Evolutionary conservation across 2,797 vertebrate genomes (phyloP).

Genomic region (Synaphobranchus kaupii): DNA sequence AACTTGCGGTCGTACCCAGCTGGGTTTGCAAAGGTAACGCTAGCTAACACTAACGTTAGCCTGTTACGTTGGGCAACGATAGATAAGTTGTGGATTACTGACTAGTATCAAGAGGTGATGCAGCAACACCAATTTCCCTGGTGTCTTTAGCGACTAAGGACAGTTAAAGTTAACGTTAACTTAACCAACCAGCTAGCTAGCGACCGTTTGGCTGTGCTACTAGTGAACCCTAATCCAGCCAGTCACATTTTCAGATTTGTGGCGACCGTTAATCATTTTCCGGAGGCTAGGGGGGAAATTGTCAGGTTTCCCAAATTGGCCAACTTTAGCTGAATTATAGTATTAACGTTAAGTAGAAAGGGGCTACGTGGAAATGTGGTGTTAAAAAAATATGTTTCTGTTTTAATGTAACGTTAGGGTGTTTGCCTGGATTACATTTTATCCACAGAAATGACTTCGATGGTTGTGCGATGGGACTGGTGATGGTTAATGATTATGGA

Average conservation of each 20-base stretch:
- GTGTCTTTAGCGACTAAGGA: background rate
- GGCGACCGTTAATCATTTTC: background rate
- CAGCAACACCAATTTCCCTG: background rate
- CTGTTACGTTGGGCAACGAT: background rate
- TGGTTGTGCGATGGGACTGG: background rate
- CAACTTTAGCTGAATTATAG: background rate
- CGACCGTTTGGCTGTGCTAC: background rate
- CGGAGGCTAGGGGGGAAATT: slow-evolving; percentile 24
- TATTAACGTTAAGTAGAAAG: background rate
- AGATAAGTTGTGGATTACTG: background rate
- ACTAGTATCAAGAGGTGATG: background rate
- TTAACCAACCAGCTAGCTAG: background rate
- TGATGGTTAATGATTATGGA: background rate
- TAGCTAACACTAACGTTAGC: background rate
- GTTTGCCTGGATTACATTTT: background rate
- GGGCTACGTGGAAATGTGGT: background rate
- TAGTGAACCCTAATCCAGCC: background rate
- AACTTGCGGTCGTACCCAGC: background rate
- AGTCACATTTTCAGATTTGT: background rate
- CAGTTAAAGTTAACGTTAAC: background rate
- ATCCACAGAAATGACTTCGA: background rate
- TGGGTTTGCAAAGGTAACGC: background rate
- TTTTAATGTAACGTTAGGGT: background rate
- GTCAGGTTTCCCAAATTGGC: slow-evolving; percentile 4
- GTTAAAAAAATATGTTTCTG: background rate